Base-by-base conservation (phyloP, 2,888 invertebrate species). In the Sarcophaga subvicina region DNA sequence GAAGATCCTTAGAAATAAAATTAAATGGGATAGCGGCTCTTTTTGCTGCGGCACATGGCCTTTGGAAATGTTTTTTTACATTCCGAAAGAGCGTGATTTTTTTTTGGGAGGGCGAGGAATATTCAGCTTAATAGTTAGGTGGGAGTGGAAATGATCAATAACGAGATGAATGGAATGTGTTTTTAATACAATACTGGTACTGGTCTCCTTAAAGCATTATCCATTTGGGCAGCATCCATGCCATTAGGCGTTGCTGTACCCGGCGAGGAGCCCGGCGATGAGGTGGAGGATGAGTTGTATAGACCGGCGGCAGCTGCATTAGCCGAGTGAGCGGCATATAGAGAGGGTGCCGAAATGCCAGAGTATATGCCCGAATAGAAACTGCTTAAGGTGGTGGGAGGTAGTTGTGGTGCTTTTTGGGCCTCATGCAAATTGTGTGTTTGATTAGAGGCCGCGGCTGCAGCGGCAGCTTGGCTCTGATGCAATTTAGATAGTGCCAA, bases 311-410 rank as follows among this genome's bases (percentile, higher is more conserved):
- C 91, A 37, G 91, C 91, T 59, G 92, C 92, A 81, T 92, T 92
- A 75, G 93, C 91, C 62, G 93, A 93, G 81, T 93, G 93, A 37
- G 93, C 93, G 11, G 93, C 93, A 85, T 93, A 93, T 12, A 93
- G 89, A 49, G 93, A 93, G 17, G 93, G 91, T 63, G 93, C 93
- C 72, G 93, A 91, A 49, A 94, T 94, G 83, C 93, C 93, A 72
- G 93, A 91, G 82, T 94, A 94, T 72, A 94, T 93, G 89, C 93
- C 93, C 76, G 94, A 92, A 86, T 94, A 94, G 89, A 94, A 93
- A 85, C 93, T 93, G 87, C 93, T 93, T 69, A 94, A 88, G 17
- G 93, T 91, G 45, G 93, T 91, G 64, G 93, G 94, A 69, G 93
- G 93, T 87, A 93, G 87, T 87, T 93, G 94, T 11, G 92, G 90